Evolutionary conservation across 2,113 vertebrate genomes (phyloP).

Genomic region (Erinaceus europaeus): DNA sequence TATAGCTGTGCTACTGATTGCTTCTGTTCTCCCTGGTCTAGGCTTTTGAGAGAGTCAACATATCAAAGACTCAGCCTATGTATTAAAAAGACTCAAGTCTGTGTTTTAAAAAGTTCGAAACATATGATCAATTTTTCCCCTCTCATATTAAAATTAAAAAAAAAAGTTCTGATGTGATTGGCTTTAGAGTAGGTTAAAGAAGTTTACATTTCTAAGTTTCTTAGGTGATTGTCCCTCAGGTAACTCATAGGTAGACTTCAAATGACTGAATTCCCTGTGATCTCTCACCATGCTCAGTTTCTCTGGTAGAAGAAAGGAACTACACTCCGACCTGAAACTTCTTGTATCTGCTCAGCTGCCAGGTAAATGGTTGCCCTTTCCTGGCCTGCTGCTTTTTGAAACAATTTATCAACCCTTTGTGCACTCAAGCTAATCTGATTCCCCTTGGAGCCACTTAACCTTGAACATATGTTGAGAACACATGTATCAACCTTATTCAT

Average conservation of each 20-base stretch:
- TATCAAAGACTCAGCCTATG: too few relatives aligned
- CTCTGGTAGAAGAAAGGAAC: not conserved
- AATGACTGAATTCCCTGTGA: not conserved
- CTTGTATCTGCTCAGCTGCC: not conserved
- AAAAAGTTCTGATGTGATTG: not conserved
- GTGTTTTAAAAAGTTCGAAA: too few relatives aligned
- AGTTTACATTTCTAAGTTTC: not conserved
- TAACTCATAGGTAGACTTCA: not conserved
- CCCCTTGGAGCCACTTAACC: not conserved
- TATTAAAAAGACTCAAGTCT: too few relatives aligned
- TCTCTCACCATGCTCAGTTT: not conserved
- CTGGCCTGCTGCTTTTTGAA: not conserved
- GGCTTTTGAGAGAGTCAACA: too few relatives aligned
- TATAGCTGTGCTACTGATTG: too few relatives aligned
- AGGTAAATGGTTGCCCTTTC: not conserved
- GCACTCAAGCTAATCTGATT: not conserved
- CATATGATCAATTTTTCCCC: too few relatives aligned
- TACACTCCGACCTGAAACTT: not conserved
- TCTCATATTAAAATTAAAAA: too few relatives aligned
- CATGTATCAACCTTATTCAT: not conserved
- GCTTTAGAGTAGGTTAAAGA: not conserved
- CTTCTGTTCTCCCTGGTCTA: too few relatives aligned
- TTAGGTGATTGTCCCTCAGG: not conserved
- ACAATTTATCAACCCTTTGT: not conserved
- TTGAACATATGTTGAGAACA: not conserved